Percentiles rank a stretch among this genome's conserved stretches.
Evolutionary conservation across 2,797 vertebrate genomes (phyloP).

Genomic region (Microctenopoma steveboyesi): DNA sequence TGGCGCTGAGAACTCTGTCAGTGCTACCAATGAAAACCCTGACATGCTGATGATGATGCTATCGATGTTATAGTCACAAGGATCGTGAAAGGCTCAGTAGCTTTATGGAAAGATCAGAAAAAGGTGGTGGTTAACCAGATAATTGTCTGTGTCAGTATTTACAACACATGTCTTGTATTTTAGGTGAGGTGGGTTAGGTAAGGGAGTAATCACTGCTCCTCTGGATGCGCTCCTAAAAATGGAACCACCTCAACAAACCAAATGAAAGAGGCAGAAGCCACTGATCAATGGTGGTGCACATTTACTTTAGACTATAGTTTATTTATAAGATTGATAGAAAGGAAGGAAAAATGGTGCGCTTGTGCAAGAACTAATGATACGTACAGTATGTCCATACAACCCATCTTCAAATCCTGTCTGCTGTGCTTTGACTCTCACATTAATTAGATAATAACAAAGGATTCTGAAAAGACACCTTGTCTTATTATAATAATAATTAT

Average conservation of each 20-base stretch:
- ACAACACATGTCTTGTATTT: background rate
- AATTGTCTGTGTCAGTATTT: background rate
- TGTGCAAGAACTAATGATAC: no score
- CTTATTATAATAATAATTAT: no score
- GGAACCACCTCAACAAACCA: background rate
- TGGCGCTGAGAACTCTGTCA: no score
- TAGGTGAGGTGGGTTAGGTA: no score
- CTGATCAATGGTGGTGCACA: background rate
- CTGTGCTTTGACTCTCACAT: conserved; percentile 19
- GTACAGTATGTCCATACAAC: conserved; percentile 12
- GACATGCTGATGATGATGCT: no score
- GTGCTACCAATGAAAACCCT: no score
- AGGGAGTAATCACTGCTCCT: background rate
- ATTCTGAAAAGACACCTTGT: conserved; percentile 24
- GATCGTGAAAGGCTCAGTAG: no score
- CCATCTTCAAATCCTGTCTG: conserved; percentile 26
- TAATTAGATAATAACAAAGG: background rate
- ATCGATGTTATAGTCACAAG: no score
- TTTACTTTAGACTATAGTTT: conserved; percentile 37
- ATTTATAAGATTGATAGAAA: conserved; percentile 27
- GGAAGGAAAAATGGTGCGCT: conserved; percentile 15
- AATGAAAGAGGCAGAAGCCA: conserved; percentile 14
- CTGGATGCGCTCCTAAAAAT: conserved; percentile 1
- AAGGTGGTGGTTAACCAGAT: background rate
- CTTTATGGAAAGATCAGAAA: background rate